Evolutionary conservation across 2,113 vertebrate species (phyloP), one percentile per base, ranked within the genome.

Genomic region (Vidua macroura): DNA sequence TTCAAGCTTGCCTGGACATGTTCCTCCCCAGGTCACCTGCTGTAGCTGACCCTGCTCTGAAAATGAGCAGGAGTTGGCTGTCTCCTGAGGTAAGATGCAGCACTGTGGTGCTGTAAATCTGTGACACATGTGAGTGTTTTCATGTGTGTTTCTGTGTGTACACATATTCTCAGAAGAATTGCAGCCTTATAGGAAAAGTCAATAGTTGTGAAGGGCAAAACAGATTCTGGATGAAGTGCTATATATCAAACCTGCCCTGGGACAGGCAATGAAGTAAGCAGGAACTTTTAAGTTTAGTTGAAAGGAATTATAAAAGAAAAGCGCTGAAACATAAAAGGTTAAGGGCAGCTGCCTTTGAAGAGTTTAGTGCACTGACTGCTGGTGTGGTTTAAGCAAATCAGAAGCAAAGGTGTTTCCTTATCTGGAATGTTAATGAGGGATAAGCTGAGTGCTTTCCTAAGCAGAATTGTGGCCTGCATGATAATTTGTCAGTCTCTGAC

Each of bases 361-460:
- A 83, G 39, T 90, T 95, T 91, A 89, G 79, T 66, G 58, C 77
- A 64, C 67, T 95, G 79, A 37, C 39, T 93, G 74, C 56, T 72
- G 76, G 41, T 81, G 63, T 90, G 64, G 44, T 89, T 96, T 96
- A 96, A 94, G 83, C 55, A 96, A 96, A 96, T 89, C 72, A 91
- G 92, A 93, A 94, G 81, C 2, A 12, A 95, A 96, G 83, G 80
- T 90, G 46, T 73, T 93, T 92, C 63, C 46, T 81, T 95, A 95
- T 84, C 91, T 79, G 69, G 72, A 97, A 95, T 94, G 64, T 58
- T 96, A 95, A 92, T 86, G 30, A 88, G 35, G 15, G n/a, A 90
- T 43, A 95, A 96, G 18, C 43, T 43, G 46, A 92, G 35, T 1
- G 0, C 80, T 96, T 95, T 92, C 35, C 81, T 93, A 96, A 94